These are phyloP conservation scores for Cheilosia vulpina DNA, from an alignment of 2,888 invertebrate genomes.

Conservation along the genomic window DNA sequence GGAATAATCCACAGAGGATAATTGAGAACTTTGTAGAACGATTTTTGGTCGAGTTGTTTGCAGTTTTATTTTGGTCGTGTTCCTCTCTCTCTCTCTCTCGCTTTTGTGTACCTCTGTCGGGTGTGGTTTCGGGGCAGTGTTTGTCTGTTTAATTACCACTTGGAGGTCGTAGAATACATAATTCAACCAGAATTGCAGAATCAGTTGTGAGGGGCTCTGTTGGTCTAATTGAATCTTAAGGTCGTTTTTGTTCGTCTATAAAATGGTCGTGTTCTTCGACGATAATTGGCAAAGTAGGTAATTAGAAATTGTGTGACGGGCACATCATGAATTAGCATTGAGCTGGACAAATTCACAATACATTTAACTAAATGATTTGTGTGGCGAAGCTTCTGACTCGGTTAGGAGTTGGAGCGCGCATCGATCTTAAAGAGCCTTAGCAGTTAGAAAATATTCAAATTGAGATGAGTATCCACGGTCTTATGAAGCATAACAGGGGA, in stretches of 20 bases:
- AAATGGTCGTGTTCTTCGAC: not conserved
- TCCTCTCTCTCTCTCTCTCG: not conserved
- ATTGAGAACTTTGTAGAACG: constrained; percentile 61
- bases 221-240: constrained; percentile 47
- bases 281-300: no score
- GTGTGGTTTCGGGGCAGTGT: constrained; percentile 34
- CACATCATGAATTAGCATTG: no score
- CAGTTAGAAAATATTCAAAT: no score
- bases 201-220: constrained; percentile 16
- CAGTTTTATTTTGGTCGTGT: constrained; percentile 38
- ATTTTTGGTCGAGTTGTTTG: constrained; percentile 56
- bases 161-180: constrained; percentile 1
- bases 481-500: no score
- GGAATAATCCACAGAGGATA: constrained; percentile 55
- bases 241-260: constrained; percentile 7
- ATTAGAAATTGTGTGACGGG: no score
- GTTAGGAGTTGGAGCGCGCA: no score
- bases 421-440: no score
- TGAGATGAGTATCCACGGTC: no score
- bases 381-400: no score
- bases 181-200: not conserved
- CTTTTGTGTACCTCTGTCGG: not conserved
- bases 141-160: constrained; percentile 45
- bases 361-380: no score
- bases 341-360: no score